phyloP scores from a whole-genome alignment of 1,140 invertebrate genomes.

The Atta cephalotes region DNA sequence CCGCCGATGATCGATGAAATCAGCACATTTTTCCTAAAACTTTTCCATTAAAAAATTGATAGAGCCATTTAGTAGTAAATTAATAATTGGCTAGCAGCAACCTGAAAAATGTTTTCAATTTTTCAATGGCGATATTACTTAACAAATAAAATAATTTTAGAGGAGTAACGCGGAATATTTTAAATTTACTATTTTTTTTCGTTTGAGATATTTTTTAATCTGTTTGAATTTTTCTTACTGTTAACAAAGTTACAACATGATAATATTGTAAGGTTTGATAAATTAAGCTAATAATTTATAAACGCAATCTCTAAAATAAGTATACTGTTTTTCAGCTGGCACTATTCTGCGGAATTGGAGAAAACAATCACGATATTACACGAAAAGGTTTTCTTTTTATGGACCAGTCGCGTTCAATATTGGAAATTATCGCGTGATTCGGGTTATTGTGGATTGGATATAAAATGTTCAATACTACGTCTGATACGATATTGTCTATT shows the following conservation, averaged over 20 bases:
- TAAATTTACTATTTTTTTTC: not conserved
- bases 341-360: constrained; percentile 24
- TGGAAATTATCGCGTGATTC: constrained; percentile 42
- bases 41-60: constrained; percentile 5
- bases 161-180: not conserved
- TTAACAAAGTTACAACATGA: not conserved
- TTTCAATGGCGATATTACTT: no score
- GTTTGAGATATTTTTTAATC: not conserved
- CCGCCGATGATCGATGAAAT: constrained; percentile 26
- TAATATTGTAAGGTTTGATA: not conserved
- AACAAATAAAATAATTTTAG: not conserved
- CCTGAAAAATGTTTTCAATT: constrained; percentile 10
- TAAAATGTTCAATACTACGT: constrained; percentile 40
- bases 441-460: constrained; percentile 35
- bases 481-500: constrained; percentile 23
- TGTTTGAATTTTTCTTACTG: not conserved
- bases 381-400: constrained; percentile 49
- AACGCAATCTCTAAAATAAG: not conserved
- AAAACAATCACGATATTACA: constrained; percentile 46
- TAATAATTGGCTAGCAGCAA: constrained; percentile 1
- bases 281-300: constrained; percentile 19
- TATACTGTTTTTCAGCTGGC: not conserved
- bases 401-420: constrained; percentile 19
- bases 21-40: constrained; percentile 17
- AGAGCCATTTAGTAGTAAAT: constrained; percentile 21